Evolutionary conservation across 2,797 vertebrate species (phyloP).

Genomic region (Liasis olivaceus): DNA sequence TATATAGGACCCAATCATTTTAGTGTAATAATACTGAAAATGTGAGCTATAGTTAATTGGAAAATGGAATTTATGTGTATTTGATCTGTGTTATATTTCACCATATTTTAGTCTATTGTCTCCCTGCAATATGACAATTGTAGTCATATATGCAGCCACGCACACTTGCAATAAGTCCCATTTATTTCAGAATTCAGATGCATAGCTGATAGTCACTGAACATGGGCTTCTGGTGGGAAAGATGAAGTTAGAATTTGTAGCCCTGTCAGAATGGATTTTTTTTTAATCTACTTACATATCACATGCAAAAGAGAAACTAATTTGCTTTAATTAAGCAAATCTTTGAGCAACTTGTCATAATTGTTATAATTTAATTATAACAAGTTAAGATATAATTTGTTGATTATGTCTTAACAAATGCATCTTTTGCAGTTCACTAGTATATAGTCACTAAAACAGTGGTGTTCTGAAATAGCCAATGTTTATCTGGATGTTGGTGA

Average conservation of each 20-base stretch:
- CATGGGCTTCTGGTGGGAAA: not conserved
- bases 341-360: not conserved
- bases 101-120: not conserved
- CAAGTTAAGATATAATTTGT: not conserved
- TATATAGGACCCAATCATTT: not conserved
- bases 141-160: not conserved
- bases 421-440: not conserved
- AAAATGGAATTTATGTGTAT: not conserved
- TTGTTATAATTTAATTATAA: not conserved
- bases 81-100: not conserved
- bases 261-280: constrained; percentile 1
- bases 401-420: constrained; percentile 17
- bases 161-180: not conserved
- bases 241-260: not conserved
- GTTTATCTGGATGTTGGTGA: not conserved
- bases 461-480: not conserved
- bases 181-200: not conserved
- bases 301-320: not conserved
- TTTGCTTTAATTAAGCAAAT: constrained; percentile 13
- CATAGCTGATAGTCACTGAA: not conserved
- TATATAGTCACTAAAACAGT: not conserved
- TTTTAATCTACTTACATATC: constrained; percentile 10
- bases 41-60: not conserved
- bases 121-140: not conserved
- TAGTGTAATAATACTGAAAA: not conserved